These are phyloP conservation scores for Carpatolechia fugitivella DNA, from an alignment of 2,888 invertebrate genomes.

Conservation along the genomic window DNA sequence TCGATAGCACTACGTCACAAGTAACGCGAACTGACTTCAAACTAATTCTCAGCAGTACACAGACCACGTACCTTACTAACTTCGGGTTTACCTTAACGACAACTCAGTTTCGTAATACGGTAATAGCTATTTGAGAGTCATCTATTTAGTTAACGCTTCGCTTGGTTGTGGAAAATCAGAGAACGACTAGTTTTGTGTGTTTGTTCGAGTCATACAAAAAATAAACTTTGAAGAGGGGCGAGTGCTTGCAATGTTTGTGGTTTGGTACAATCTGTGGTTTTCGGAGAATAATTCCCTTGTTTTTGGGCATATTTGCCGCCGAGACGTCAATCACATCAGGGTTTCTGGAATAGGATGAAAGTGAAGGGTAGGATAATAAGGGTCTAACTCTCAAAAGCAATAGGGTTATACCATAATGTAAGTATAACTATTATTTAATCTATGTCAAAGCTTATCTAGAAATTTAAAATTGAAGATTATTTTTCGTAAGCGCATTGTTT, in stretches of 20 bases:
- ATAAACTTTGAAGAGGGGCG: neutral
- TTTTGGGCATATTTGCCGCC: slow-evolving; percentile 16
- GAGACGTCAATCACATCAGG: slow-evolving; percentile 69
- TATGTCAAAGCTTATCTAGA: neutral
- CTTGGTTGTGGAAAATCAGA: neutral
- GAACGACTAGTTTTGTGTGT: neutral
- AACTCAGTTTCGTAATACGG: slow-evolving; percentile 1
- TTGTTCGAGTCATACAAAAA: neutral
- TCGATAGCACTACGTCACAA: neutral
- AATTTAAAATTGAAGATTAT: neutral
- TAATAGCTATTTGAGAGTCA: slow-evolving; percentile 14
- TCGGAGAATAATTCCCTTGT: neutral
- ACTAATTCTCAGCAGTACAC: slow-evolving; percentile 36
- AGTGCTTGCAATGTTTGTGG: neutral
- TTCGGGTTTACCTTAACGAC: slow-evolving; percentile 27
- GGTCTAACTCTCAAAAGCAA: slow-evolving; percentile 63
- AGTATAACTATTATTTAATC: neutral
- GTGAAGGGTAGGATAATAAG: slow-evolving; percentile 72
- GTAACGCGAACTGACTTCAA: neutral
- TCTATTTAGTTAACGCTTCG: neutral
- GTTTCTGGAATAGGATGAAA: slow-evolving; percentile 53
- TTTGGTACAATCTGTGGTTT: neutral
- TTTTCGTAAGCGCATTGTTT: too few species aligned
- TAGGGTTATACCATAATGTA: slow-evolving; percentile 47
- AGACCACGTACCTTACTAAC: slow-evolving; percentile 37